phyloP scores from a whole-genome alignment of 2,888 invertebrate species.

The Cryptus armator region DNA sequence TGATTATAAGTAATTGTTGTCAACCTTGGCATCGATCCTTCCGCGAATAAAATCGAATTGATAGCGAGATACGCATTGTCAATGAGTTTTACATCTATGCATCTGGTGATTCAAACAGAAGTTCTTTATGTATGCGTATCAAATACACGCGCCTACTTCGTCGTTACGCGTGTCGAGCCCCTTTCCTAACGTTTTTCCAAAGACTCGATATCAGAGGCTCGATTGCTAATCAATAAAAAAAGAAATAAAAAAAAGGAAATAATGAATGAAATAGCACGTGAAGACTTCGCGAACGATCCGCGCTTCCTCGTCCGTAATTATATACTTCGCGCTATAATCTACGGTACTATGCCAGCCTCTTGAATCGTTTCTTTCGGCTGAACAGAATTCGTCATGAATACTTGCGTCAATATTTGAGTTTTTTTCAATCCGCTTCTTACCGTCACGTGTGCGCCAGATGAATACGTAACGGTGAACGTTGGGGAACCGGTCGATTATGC shows the following conservation, averaged over 20 bases:
- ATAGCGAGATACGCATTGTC: constrained; percentile 57
- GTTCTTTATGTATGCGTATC: constrained; percentile 2
- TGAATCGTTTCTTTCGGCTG: neutral
- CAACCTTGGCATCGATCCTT: constrained; percentile 73
- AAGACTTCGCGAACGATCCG: neutral
- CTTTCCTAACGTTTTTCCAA: neutral
- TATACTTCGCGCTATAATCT: neutral
- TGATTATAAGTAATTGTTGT: constrained; percentile 74
- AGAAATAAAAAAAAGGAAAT: neutral
- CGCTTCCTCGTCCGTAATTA: neutral
- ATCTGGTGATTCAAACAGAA: constrained; percentile 1
- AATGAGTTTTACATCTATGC: constrained; percentile 15
- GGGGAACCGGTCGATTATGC: constrained; percentile 31
- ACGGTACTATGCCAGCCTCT: neutral
- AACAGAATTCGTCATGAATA: neutral
- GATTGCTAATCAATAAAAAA: constrained; percentile 2
- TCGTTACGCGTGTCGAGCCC: constrained; percentile 16
- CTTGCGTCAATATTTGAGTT: neutral
- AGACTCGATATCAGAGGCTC: constrained; percentile 15
- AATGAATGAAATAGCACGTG: constrained; percentile 7
- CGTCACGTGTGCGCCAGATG: neutral
- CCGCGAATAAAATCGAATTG: constrained; percentile 65
- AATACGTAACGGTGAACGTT: constrained; percentile 27
- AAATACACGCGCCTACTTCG: neutral
- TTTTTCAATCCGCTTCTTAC: constrained; percentile 10